Evolutionary conservation across 1,140 invertebrate genomes (phyloP).

Genomic region (Lordiphosa collinella): DNA sequence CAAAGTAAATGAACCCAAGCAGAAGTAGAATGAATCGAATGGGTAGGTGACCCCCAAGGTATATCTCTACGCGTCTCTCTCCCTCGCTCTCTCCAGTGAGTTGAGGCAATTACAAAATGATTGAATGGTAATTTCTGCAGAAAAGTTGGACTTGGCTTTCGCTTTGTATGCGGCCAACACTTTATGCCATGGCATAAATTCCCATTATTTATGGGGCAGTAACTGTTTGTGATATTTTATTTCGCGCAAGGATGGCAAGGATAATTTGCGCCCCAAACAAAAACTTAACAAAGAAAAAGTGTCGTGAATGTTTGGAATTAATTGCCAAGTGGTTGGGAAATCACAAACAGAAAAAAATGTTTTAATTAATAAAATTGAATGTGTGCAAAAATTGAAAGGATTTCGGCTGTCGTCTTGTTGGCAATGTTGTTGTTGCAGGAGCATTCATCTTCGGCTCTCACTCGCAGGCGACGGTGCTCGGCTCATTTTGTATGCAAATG

Average conservation of each 20-base stretch:
- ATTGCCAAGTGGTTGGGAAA: slow-evolving; percentile 69
- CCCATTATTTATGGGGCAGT: slow-evolving; percentile 79
- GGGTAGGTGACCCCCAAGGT: no score
- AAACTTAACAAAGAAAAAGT: slow-evolving; percentile 79
- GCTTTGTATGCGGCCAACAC: slow-evolving; percentile 20
- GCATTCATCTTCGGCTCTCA: slow-evolving; percentile 72
- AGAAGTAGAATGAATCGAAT: neutral
- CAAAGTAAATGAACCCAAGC: slow-evolving; percentile 42
- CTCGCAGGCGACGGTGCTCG: slow-evolving; percentile 42
- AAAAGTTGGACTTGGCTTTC: slow-evolving; percentile 51
- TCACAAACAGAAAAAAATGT: slow-evolving; percentile 64
- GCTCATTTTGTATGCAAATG: slow-evolving; percentile 79
- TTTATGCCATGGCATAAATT: slow-evolving; percentile 69
- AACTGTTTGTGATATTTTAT: slow-evolving; percentile 79
- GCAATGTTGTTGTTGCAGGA: slow-evolving; percentile 30
- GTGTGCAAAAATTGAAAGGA: slow-evolving; percentile 78
- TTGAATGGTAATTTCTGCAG: slow-evolving; percentile 77
- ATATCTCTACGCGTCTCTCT: neutral
- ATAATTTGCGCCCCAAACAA: slow-evolving; percentile 56
- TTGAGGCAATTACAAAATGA: slow-evolving; percentile 72
- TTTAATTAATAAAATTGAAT: slow-evolving; percentile 79
- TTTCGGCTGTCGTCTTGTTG: slow-evolving; percentile 44
- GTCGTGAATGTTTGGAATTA: slow-evolving; percentile 76
- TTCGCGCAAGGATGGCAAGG: slow-evolving; percentile 67
- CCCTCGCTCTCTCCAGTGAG: neutral